Conservation (phyloP, 2,113 vertebrate genomes). For the Plecturocebus donacophilus region DNA sequence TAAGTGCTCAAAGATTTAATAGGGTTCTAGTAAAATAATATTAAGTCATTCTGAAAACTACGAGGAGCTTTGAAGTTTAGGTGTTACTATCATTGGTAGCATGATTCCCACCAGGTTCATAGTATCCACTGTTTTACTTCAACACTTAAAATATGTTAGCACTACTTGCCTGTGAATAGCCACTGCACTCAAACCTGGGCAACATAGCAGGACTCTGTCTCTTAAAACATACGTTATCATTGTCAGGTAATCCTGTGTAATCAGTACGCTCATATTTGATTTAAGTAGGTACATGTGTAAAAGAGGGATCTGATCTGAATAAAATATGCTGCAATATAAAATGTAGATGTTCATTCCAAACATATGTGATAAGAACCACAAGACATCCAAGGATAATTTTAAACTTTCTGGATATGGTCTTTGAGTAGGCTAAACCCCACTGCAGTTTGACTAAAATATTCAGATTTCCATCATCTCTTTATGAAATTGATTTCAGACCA, state of each 20-base stretch:
- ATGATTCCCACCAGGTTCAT: not conserved
- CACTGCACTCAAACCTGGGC: not conserved
- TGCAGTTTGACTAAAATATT: not conserved
- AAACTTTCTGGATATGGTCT: not conserved
- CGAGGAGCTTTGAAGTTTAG: not conserved
- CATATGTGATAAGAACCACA: not conserved
- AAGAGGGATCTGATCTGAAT: not conserved
- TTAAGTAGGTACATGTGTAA: not conserved
- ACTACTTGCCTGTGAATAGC: not conserved
- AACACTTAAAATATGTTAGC: not conserved
- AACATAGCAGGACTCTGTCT: not conserved
- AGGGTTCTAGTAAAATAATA: not conserved
- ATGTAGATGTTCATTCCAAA: not conserved
- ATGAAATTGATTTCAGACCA: not conserved
- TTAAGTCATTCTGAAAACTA: not conserved
- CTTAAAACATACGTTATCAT: not conserved
- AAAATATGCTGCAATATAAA: not conserved
- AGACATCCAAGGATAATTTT: not conserved
- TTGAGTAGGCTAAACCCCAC: not conserved
- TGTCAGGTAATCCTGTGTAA: not conserved
- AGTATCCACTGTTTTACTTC: not conserved
- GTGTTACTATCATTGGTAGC: not conserved
- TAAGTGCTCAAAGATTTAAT: not conserved
- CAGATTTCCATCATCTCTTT: not conserved
- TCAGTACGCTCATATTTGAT: not conserved